phyloP scores from a whole-genome alignment of 2,113 vertebrate genomes.

The Haemorhous mexicanus region DNA sequence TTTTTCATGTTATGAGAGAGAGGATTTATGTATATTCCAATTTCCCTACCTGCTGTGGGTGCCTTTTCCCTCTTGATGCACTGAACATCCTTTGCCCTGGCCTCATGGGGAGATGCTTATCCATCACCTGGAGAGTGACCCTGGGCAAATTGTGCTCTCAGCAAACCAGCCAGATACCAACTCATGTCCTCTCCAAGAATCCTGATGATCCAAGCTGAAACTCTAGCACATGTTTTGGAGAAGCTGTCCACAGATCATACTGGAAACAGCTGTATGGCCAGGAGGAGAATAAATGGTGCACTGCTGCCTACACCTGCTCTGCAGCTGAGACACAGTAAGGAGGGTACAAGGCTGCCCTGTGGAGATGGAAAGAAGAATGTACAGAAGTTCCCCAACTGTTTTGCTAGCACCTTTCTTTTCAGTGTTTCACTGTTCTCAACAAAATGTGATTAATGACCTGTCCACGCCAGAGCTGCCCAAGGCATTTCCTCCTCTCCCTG shows the following conservation, averaged over 20 bases:
- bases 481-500: fast-evolving
- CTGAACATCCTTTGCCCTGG: not conserved
- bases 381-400: not conserved
- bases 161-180: not conserved
- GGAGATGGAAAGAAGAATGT: not conserved
- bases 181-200: not conserved
- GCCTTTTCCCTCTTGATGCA: not conserved
- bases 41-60: not conserved
- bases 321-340: not conserved
- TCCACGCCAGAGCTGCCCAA: not conserved
- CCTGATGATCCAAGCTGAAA: not conserved
- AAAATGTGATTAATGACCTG: not conserved
- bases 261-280: not conserved
- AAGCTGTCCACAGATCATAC: not conserved
- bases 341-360: not conserved
- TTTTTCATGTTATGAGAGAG: not conserved
- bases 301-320: not conserved
- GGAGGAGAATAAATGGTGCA: not conserved
- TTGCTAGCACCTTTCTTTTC: not conserved
- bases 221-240: not conserved
- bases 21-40: not conserved
- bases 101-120: not conserved
- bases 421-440: not conserved
- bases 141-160: not conserved
- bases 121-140: not conserved